These are phyloP conservation scores for Pseudopipra pipra DNA, from an alignment of 2,113 vertebrate species.

Conservation along the genomic window DNA sequence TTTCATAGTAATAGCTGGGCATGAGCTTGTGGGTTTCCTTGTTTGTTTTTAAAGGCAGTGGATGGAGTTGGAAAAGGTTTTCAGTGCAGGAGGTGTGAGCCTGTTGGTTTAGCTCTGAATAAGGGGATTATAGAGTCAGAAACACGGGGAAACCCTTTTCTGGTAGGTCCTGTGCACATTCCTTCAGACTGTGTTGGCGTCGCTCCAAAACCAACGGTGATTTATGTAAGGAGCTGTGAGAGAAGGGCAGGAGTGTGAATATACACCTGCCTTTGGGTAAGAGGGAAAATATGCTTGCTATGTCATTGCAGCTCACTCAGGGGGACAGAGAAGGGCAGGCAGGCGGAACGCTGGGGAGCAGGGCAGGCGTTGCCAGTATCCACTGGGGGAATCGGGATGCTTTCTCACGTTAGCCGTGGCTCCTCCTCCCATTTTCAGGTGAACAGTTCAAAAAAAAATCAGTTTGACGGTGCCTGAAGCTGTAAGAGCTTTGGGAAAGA, in stretches of 20 bases:
- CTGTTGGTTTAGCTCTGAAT: slow-evolving; percentile 1
- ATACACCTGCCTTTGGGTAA: background rate
- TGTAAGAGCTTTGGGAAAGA: background rate
- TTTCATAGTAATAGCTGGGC: background rate
- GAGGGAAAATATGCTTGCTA: background rate
- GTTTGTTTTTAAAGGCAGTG: slow-evolving; percentile 30
- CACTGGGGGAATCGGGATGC: background rate
- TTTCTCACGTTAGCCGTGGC: background rate
- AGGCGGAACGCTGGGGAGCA: background rate
- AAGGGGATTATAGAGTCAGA: slow-evolving; percentile 13
- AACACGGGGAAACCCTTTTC: background rate
- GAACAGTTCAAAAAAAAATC: background rate
- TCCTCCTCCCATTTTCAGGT: background rate
- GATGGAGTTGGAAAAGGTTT: background rate
- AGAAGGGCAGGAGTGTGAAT: background rate
- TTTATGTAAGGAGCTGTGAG: slow-evolving; percentile 16
- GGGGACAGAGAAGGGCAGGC: background rate
- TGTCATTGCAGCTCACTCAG: background rate
- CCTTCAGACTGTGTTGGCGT: background rate
- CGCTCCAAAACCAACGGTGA: background rate
- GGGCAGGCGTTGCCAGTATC: background rate
- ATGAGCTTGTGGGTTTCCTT: slow-evolving; percentile 36
- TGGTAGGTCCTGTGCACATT: background rate
- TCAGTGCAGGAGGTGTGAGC: background rate
- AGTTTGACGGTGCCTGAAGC: background rate